phyloP scores from a whole-genome alignment of 2,113 vertebrate species.

The Austrofundulus limnaeus region DNA sequence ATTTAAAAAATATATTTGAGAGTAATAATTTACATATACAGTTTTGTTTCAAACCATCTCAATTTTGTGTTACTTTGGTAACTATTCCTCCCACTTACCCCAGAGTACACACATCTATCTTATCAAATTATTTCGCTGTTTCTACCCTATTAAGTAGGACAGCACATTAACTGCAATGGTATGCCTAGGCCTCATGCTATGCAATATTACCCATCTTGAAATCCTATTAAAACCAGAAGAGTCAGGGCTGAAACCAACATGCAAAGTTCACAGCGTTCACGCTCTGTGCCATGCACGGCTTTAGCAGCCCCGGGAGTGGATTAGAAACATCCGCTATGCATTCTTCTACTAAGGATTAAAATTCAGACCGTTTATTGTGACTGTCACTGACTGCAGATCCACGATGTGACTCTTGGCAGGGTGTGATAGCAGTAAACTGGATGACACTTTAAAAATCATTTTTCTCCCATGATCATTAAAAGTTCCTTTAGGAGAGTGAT shows the following conservation, averaged over 20 bases:
- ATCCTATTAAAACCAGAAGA: constrained; percentile 42
- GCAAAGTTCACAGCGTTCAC: constrained; percentile 47
- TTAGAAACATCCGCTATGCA: constrained; percentile 61
- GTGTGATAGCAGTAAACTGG: constrained; percentile 10
- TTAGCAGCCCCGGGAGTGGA: constrained; percentile 52
- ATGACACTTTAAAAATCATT: constrained; percentile 15
- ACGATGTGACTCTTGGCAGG: constrained; percentile 65
- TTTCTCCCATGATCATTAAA: constrained; percentile 14
- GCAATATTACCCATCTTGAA: constrained; percentile 51
- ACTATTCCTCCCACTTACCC: constrained; percentile 50
- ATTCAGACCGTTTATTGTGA: constrained; percentile 67
- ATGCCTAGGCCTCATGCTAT: constrained; percentile 54
- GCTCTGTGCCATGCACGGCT: constrained; percentile 34
- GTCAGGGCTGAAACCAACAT: constrained; percentile 27
- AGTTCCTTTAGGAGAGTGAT: constrained; percentile 1
- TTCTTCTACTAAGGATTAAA: constrained; percentile 68
- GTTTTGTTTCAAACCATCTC: constrained; percentile 19
- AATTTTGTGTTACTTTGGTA: constrained; percentile 41
- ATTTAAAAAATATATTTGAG: not conserved
- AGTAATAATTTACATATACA: too few species aligned
- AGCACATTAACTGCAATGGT: constrained; percentile 71
- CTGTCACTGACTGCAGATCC: constrained; percentile 57
- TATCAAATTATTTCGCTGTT: constrained; percentile 69
- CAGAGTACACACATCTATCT: constrained; percentile 45
- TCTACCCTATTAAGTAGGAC: constrained; percentile 73